Percentiles rank a stretch among this genome's conserved stretches.
Evolutionary conservation across 2,797 vertebrate species (phyloP).

Genomic region (Eurystomus glaucurus): DNA sequence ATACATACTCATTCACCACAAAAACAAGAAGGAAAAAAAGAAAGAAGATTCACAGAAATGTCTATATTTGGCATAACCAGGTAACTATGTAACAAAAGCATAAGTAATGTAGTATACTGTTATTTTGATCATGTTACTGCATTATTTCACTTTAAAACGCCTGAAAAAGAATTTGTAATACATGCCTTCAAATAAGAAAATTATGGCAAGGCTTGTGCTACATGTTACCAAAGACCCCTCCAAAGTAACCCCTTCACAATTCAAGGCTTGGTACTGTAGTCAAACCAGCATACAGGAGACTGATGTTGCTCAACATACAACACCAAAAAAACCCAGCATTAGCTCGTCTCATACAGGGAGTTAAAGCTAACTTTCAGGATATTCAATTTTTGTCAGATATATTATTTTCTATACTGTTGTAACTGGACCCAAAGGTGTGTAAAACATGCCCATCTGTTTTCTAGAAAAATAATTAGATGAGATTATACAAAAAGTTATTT

Average conservation of each 20-base stretch:
- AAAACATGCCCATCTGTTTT: background rate
- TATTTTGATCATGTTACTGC: background rate
- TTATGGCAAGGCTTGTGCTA: background rate
- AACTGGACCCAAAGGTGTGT: background rate
- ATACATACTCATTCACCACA: background rate
- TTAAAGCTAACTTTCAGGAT: background rate
- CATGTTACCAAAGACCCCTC: background rate
- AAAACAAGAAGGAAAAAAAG: background rate
- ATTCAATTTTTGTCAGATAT: background rate
- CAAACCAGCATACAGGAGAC: background rate
- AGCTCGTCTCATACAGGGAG: background rate
- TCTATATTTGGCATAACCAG: background rate
- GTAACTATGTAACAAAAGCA: background rate
- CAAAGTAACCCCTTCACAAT: background rate
- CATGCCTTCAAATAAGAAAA: slow-evolving; percentile 30
- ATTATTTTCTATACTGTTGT: background rate
- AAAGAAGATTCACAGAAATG: background rate
- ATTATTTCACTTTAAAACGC: slow-evolving; percentile 11
- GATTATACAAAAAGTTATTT: background rate
- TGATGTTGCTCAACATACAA: background rate
- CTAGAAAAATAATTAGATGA: background rate
- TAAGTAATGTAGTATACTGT: background rate
- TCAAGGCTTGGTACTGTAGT: background rate
- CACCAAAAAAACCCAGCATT: background rate
- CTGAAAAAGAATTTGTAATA: slow-evolving; percentile 31